Conservation (phyloP, 2,888 invertebrate species). For the Nymphalis c-album region DNA sequence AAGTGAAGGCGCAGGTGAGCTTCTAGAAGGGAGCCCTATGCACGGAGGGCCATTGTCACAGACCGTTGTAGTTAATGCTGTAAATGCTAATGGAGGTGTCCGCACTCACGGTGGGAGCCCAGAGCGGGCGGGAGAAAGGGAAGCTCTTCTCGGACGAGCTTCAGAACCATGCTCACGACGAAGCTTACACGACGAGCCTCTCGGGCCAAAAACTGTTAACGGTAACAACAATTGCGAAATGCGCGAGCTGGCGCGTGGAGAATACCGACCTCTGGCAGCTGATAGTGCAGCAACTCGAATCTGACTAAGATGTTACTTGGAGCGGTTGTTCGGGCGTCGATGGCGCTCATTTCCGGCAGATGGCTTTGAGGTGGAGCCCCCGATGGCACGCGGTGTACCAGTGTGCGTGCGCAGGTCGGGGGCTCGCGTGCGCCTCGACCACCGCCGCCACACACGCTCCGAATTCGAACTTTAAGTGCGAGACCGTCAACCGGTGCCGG, state of each 20-base stretch:
- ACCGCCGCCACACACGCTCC: slow-evolving; percentile 77
- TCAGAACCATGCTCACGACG: slow-evolving; percentile 73
- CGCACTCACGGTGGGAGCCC: slow-evolving; percentile 80
- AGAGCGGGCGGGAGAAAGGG: slow-evolving; percentile 81
- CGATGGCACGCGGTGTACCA: slow-evolving; percentile 54
- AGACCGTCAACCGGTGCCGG: slow-evolving; percentile 37
- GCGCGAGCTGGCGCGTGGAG: slow-evolving; percentile 84
- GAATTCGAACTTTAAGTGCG: slow-evolving; percentile 72
- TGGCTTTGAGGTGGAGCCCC: slow-evolving; percentile 66
- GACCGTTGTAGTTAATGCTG: slow-evolving; percentile 76
- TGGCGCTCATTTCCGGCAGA: slow-evolving; percentile 78
- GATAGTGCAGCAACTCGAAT: slow-evolving; percentile 82
- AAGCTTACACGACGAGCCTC: slow-evolving; percentile 69
- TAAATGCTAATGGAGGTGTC: slow-evolving; percentile 82
- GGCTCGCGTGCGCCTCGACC: slow-evolving; percentile 71
- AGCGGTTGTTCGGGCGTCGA: slow-evolving; percentile 85
- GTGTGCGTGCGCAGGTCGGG: slow-evolving; percentile 49
- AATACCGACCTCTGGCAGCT: slow-evolving; percentile 76
- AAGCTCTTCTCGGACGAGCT: slow-evolving; percentile 78
- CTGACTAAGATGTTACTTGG: slow-evolving; percentile 89
- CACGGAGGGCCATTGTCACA: slow-evolving; percentile 76
- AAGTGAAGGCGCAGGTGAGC: slow-evolving; percentile 82
- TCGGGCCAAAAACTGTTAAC: slow-evolving; percentile 84
- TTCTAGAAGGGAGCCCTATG: slow-evolving; percentile 70
- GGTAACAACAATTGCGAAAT: slow-evolving; percentile 91